Base-by-base conservation (phyloP, 2,888 invertebrate species). In the Nomada ruficornis region DNA sequence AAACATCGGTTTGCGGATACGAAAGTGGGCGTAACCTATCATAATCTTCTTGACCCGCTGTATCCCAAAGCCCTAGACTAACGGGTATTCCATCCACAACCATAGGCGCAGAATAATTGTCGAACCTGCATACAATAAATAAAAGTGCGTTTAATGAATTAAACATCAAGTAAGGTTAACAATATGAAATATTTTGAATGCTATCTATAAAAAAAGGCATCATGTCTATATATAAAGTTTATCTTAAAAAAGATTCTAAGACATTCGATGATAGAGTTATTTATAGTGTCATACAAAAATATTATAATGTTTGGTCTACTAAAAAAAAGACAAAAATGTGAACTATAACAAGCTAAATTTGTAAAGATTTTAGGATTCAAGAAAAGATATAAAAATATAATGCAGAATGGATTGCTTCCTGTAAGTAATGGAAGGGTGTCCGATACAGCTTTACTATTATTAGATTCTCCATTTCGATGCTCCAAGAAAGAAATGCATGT, bases 1-100 rank as follows among this genome's bases (percentile, higher is more conserved):
- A 99, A 86, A 99, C 99, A 95, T 99, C 99, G 87, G 99, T 99
- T 96, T 99, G 99, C 92, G 99, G 99, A 94, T 99, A 99, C 89
- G 98, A 98, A 85, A 99, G 95, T 59, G 99, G 99, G 90, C 99
- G 96, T 87, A 99, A 95, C 94, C 99, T 96, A 94, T 99, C 99
- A 93, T 99, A 99, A 94, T 99, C 98, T 94, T 99, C 98, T 94
- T 99, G 99, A 23, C 98, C 98, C 20, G 99, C 99, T 80, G 99
- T 99, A 94, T 99, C 99, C 99, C 99, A 99, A 68, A 99, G 95
- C 20, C 99, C 99, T 90, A 99, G 94, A 90, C 98, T 98, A 18
- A 99, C 99, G 85, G 98, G 98, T 90, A 99, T 98, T 86, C 98
- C 98, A 95, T 99, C 99, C 79, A 99, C 99, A 90, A 98, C 98